phyloP scores from a whole-genome alignment of 64 coral and sea anemone genomes.

The Hydrozoanthus tunicans region DNA sequence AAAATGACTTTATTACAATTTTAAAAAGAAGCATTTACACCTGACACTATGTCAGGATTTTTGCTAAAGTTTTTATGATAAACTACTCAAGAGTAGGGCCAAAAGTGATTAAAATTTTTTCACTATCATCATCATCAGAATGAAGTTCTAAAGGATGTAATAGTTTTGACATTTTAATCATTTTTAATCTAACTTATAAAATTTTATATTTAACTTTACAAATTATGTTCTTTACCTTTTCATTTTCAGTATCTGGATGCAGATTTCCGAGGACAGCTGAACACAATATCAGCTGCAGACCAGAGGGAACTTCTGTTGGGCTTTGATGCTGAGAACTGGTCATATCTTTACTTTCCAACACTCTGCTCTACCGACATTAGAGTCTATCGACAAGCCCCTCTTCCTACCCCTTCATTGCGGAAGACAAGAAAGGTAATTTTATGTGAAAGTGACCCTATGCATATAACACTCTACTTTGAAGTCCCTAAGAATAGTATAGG shows the following conservation, averaged over 20 bases:
- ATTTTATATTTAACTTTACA: no score
- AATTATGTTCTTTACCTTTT: not conserved
- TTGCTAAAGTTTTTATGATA: no score
- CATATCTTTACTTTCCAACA: slow-evolving; percentile 89
- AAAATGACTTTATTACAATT: no score
- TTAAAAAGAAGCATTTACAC: no score
- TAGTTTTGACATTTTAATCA: no score
- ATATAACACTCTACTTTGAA: not conserved
- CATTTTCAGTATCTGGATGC: slow-evolving; percentile 78
- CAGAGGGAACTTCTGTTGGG: slow-evolving; percentile 83
- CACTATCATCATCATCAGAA: no score
- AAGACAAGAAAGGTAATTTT: slow-evolving; percentile 67
- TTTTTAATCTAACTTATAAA: no score
- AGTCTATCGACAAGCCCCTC: slow-evolving; percentile 79
- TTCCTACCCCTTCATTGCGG: slow-evolving; percentile 54
- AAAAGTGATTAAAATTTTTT: no score
- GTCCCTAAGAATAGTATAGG: no score
- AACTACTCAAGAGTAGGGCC: no score
- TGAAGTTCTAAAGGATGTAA: no score
- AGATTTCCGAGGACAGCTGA: slow-evolving; percentile 84
- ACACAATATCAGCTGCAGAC: slow-evolving; percentile 56
- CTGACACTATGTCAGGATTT: no score
- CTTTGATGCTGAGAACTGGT: slow-evolving; percentile 66
- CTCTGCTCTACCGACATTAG: slow-evolving; percentile 86
- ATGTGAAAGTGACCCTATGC: not conserved